A percentile compares a stretch with the other conserved stretches of the same genome.
Evolutionary conservation across 2,888 invertebrate genomes (phyloP).

Genomic region (Pseudococcus longispinus): DNA sequence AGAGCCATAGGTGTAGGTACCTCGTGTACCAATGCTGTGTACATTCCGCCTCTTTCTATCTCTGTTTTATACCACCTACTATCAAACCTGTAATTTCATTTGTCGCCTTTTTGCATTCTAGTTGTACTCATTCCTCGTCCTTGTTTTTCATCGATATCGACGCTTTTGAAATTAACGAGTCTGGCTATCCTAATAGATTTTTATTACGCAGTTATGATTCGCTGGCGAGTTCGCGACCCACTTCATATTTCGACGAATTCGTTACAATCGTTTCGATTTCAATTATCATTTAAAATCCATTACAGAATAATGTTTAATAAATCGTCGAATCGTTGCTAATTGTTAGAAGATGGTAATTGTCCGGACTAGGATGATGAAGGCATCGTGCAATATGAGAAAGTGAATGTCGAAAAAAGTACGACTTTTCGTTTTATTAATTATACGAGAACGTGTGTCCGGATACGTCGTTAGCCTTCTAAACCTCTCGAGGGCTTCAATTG

Average conservation of each 20-base stretch:
- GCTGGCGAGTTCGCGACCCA: neutral
- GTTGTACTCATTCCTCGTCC: neutral
- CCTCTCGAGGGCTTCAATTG: too few species aligned
- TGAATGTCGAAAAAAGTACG: too few species aligned
- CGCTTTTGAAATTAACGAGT: neutral
- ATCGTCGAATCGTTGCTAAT: neutral
- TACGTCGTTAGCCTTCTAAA: too few species aligned
- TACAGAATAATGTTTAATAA: neutral
- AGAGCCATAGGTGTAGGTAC: neutral
- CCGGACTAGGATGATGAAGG: too few species aligned
- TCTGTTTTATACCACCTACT: too few species aligned
- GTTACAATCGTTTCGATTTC: neutral
- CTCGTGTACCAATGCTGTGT: neutral
- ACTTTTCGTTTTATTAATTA: too few species aligned
- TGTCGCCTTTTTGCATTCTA: neutral
- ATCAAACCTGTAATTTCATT: neutral
- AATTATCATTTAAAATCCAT: conserved; percentile 30
- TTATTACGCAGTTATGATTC: neutral
- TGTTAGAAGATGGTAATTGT: neutral
- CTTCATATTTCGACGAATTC: neutral
- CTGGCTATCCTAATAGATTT: neutral
- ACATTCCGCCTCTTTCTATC: too few species aligned
- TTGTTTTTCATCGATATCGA: neutral
- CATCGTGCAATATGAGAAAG: too few species aligned
- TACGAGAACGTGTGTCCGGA: too few species aligned